Conservation (phyloP, 1,140 invertebrate species). For the Calliphora vicina region DNA sequence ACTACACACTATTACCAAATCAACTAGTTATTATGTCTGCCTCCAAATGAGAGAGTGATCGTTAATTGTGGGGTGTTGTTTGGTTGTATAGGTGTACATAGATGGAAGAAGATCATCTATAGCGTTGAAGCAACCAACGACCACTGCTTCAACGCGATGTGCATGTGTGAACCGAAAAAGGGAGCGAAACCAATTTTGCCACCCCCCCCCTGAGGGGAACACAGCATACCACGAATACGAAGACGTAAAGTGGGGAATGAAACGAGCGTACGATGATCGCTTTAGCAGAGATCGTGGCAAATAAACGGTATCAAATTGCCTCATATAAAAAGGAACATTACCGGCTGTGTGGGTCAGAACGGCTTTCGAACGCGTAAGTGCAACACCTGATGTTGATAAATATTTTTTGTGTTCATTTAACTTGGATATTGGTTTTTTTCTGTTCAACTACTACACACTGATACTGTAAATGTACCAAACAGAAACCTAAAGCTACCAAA, state of each 20-base stretch:
- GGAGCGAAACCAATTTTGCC: constrained; percentile 49
- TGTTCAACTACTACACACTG: neutral
- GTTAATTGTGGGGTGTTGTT: neutral
- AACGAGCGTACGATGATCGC: neutral
- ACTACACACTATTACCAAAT: neutral
- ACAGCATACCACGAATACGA: neutral
- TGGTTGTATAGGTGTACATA: neutral
- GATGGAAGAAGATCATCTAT: neutral
- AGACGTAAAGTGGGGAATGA: neutral
- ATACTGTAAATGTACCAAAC: constrained; percentile 2
- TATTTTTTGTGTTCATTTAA: constrained; percentile 34
- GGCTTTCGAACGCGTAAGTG: constrained; percentile 90
- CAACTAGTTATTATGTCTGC: constrained; percentile 1
- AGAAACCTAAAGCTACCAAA: neutral
- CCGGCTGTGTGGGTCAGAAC: constrained; percentile 82
- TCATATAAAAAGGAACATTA: constrained; percentile 81
- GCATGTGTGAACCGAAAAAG: constrained; percentile 49
- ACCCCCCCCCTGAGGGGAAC: neutral
- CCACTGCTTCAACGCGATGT: neutral
- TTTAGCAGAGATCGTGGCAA: constrained; percentile 60
- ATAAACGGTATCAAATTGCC: constrained; percentile 77
- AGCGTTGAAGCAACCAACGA: neutral
- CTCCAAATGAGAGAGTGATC: neutral
- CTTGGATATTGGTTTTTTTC: constrained; percentile 28
- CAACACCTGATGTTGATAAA: constrained; percentile 63